Percentiles rank a stretch among this genome's conserved stretches.
These are phyloP conservation scores for Sciurus carolinensis DNA, from an alignment of 2,797 vertebrate genomes.

Conservation along the genomic window DNA sequence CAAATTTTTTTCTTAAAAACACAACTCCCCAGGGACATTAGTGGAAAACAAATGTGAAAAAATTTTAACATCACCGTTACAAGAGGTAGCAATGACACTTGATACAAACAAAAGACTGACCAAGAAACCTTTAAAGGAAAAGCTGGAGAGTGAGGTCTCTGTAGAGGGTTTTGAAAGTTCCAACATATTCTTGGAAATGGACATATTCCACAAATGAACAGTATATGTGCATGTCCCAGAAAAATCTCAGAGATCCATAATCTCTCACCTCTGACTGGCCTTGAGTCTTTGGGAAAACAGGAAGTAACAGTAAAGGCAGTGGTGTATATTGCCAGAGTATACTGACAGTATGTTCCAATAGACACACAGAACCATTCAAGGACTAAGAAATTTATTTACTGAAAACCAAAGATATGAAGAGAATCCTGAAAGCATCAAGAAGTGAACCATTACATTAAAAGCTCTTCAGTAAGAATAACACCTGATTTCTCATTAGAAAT, in stretches of 20 bases:
- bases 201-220: not conserved
- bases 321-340: too few relatives aligned
- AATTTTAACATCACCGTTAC: not conserved
- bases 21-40: not conserved
- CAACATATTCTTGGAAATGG: slow-evolving; percentile 2
- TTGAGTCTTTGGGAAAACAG: not conserved
- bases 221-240: not conserved
- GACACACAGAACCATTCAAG: not conserved
- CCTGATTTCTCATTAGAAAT: not conserved
- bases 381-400: too few relatives aligned
- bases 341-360: not conserved
- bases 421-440: not conserved
- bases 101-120: not conserved
- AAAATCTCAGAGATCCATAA: not conserved
- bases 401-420: not conserved
- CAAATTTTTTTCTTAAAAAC: not conserved
- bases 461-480: not conserved
- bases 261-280: not conserved
- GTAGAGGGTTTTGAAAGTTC: not conserved
- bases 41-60: not conserved
- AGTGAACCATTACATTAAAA: not conserved
- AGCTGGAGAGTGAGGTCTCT: not conserved
- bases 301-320: not conserved
- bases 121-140: not conserved
- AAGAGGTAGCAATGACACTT: not conserved